Evolutionary conservation across 2,113 vertebrate species (phyloP), one percentile per base, ranked within the genome.

Genomic region (Pollimyrus isidori): DNA sequence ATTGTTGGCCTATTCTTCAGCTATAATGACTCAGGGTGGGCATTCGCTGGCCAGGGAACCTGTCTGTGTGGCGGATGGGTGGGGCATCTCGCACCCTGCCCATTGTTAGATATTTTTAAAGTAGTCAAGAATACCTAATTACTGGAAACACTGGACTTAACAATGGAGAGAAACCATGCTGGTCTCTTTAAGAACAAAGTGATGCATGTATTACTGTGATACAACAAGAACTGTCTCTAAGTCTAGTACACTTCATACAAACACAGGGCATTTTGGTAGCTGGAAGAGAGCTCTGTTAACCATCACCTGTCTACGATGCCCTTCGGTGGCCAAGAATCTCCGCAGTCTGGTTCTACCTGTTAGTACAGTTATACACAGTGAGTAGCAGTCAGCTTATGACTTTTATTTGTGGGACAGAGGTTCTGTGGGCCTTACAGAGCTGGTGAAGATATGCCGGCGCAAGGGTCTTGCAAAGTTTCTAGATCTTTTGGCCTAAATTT

Each of bases 91-190:
- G 9, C 23, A 6, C 46, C 2, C 4, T 26, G 45, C 83, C 46
- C 21, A n/a, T 86, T 86, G 83, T 86, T 86, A 48, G 21, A 86
- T 50, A 48, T 85, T 85, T 26, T 50, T 50, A 50, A 85, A 86
- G 45, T 86, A 30, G 11, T 50, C 3, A 49, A 76, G 69, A 21
- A 48, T n/a, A 86, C 48, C 21, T 9, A 4, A 11, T 86, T 76
- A 76, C 69, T 39, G 30, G 35, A 42, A 80, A 80, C 73, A 80
- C 45, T 86, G 83, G 83, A 86, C 10, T 86, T 23, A 50, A 86
- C 83, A 50, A 86, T 80, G 73, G 21, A 15, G 83, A 50, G 83
- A 49, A 86, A 50, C 83, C 45, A 48, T 46, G 42, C 39, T 83
- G 80, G 13, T 19, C 5, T 46, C 35, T 82, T 21, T 82, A 45